phyloP scores from a whole-genome alignment of 2,888 invertebrate genomes.

The Cyclophora albipunctata region DNA sequence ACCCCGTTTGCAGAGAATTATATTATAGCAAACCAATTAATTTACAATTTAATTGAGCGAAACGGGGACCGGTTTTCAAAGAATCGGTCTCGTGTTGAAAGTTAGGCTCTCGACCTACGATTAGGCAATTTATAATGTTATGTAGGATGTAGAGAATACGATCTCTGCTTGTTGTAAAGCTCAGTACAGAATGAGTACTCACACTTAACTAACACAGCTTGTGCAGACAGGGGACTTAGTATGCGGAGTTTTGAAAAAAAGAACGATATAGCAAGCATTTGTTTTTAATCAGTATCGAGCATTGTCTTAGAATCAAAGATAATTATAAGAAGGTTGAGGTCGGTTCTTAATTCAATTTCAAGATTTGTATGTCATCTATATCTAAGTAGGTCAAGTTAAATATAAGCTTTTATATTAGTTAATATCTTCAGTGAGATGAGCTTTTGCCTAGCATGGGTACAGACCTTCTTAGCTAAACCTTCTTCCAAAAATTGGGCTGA shows the following conservation, averaged over 20 bases:
- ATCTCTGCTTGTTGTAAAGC: too few relatives aligned
- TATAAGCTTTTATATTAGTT: too few relatives aligned
- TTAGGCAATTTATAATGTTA: slow-evolving; percentile 51
- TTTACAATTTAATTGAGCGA: slow-evolving; percentile 63
- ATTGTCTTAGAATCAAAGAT: not conserved
- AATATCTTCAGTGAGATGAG: too few relatives aligned
- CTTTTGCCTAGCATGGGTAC: too few relatives aligned
- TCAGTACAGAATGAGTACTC: too few relatives aligned
- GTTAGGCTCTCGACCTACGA: slow-evolving; percentile 57
- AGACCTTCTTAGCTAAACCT: too few relatives aligned
- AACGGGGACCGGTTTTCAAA: slow-evolving; percentile 57
- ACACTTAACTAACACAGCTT: not conserved
- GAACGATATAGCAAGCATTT: not conserved
- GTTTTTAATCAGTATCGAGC: not conserved
- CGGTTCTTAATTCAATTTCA: not conserved
- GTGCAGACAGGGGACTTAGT: not conserved
- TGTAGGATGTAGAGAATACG: slow-evolving; percentile 39
- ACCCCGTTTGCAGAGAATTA: slow-evolving; percentile 33
- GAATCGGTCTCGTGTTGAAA: slow-evolving; percentile 56
- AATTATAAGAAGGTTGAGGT: not conserved
- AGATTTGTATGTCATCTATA: too few relatives aligned
- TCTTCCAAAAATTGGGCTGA: too few relatives aligned
- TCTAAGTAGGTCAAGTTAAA: too few relatives aligned
- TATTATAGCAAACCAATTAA: slow-evolving; percentile 48
- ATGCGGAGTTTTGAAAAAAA: not conserved